A percentile compares a stretch with the other conserved stretches of the same genome.
These are phyloP conservation scores for Drosophila insularis DNA, from an alignment of 1,140 invertebrate species.

Conservation along the genomic window DNA sequence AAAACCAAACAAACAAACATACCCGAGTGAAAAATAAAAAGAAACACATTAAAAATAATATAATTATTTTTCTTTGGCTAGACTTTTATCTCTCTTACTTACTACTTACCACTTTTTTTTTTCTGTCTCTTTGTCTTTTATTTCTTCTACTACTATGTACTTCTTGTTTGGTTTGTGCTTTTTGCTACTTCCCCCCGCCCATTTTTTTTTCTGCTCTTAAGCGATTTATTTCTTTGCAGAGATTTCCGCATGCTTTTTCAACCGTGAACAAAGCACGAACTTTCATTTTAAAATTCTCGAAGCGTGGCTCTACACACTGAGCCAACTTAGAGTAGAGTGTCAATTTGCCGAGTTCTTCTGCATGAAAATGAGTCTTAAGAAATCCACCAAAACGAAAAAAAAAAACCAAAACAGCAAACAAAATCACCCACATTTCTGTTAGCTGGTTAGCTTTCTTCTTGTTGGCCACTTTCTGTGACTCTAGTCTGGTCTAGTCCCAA, in stretches of 20 bases:
- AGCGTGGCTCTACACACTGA: conserved; percentile 28
- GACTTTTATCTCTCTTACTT: conserved; percentile 42
- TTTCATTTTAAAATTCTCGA: conserved; percentile 79
- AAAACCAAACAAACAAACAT: conserved; percentile 36
- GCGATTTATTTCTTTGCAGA: conserved; percentile 47
- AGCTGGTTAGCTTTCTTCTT: conserved; percentile 1
- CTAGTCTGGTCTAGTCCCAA: conserved; percentile 41
- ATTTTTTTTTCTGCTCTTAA: conserved; percentile 15
- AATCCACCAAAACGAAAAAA: conserved; percentile 26
- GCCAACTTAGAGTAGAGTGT: conserved; percentile 8
- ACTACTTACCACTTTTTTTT: conserved; percentile 5
- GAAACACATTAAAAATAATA: conserved; percentile 78
- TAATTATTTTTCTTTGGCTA: conserved; percentile 62
- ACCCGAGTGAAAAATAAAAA: conserved; percentile 10
- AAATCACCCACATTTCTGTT: background rate
- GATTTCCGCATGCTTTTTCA: conserved; percentile 80
- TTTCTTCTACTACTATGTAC: background rate
- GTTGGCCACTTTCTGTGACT: conserved; percentile 22
- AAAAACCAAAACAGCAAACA: background rate
- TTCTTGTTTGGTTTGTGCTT: conserved; percentile 9
- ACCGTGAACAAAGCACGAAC: conserved; percentile 77
- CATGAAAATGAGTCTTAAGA: conserved; percentile 44
- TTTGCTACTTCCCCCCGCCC: no score
- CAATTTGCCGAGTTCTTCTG: conserved; percentile 51
- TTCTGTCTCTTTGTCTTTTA: conserved; percentile 5